A percentile compares a stretch with the other conserved stretches of the same genome.
These are phyloP conservation scores for Salticus scenicus DNA, from an alignment of 2,888 invertebrate genomes.

Conservation along the genomic window DNA sequence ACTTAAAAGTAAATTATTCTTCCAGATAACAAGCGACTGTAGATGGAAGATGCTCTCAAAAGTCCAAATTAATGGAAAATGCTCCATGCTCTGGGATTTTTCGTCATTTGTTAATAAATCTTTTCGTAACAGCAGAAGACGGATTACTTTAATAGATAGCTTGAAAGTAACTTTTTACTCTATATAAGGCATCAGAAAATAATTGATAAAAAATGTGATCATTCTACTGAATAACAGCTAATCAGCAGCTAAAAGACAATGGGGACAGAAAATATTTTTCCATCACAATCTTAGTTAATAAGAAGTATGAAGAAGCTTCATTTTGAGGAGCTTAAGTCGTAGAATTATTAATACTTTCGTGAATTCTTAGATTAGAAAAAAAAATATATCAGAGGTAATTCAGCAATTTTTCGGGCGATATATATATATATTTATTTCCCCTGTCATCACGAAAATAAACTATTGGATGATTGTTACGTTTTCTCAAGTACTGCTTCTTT, in stretches of 20 bases:
- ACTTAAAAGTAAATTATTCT: too few relatives aligned
- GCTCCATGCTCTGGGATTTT: not conserved
- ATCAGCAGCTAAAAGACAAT: constrained; percentile 4
- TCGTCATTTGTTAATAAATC: not conserved
- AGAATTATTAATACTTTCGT: not conserved
- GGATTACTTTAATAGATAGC: not conserved
- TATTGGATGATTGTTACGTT: too few relatives aligned
- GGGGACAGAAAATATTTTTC: not conserved
- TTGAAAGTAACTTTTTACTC: not conserved
- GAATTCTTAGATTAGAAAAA: not conserved
- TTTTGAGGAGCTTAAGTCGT: not conserved
- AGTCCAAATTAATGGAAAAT: not conserved
- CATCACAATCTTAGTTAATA: not conserved
- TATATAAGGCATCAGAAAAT: not conserved
- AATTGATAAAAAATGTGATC: not conserved
- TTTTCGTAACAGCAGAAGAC: not conserved
- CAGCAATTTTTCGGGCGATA: not conserved
- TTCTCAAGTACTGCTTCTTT: too few relatives aligned
- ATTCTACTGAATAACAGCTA: not conserved
- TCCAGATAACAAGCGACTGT: too few relatives aligned
- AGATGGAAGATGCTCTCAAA: too few relatives aligned
- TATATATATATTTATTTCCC: too few relatives aligned
- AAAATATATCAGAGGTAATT: not conserved
- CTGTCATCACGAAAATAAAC: not conserved
- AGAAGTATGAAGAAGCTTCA: not conserved